These are phyloP conservation scores for Phyllostomus hastatus DNA, from an alignment of 2,113 vertebrate species.

Conservation along the genomic window DNA sequence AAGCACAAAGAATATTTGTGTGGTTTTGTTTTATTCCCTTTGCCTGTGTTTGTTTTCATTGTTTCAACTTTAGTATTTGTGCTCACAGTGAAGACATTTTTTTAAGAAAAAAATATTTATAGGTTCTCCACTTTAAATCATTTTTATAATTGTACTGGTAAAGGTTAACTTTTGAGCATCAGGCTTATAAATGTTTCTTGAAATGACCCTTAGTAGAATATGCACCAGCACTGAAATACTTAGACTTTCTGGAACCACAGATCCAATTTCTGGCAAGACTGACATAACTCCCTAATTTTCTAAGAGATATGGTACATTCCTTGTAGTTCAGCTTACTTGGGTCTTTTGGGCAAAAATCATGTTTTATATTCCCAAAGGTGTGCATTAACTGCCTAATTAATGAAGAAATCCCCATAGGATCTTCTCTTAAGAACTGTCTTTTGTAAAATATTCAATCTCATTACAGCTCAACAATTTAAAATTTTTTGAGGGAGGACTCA, in stretches of 20 bases:
- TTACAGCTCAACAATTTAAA: neutral
- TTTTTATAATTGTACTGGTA: conserved; percentile 37
- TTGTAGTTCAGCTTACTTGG: neutral
- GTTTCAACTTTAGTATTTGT: neutral
- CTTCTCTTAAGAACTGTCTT: neutral
- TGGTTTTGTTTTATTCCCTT: neutral
- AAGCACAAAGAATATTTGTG: neutral
- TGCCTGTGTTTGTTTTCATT: neutral
- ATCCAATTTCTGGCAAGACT: conserved; percentile 50
- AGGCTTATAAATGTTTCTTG: conserved; percentile 36
- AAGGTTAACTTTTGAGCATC: conserved; percentile 31
- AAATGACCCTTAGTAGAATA: conserved; percentile 42
- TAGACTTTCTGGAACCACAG: conserved; percentile 68
- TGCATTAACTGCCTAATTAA: conserved; percentile 20
- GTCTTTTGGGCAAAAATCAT: neutral
- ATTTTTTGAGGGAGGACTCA: neutral
- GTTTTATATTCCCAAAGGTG: neutral
- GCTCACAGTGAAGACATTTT: neutral
- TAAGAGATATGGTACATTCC: conserved; percentile 52
- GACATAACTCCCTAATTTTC: conserved; percentile 44
- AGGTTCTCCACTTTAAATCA: neutral
- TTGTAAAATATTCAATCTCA: neutral
- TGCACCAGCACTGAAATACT: conserved; percentile 41
- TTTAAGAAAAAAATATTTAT: conserved; percentile 24
- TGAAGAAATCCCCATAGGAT: neutral